Evolutionary conservation across 2,113 vertebrate genomes (phyloP).

Genomic region (Microtus richardsoni): DNA sequence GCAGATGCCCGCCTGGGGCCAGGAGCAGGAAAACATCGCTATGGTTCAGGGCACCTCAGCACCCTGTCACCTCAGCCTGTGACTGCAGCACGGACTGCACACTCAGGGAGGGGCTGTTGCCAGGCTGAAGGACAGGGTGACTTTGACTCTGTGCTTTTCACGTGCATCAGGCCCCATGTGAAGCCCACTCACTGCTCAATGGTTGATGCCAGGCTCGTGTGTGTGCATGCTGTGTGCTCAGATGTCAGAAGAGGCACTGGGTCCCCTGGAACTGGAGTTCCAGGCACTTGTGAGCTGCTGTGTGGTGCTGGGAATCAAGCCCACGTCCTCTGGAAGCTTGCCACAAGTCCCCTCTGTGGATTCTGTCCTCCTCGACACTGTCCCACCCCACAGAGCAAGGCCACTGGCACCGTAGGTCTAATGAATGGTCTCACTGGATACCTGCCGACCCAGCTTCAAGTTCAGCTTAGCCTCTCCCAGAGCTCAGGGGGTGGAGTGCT

Average conservation of each 20-base stretch:
- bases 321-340: not conserved
- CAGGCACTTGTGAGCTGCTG: not conserved
- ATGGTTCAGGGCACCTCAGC: too few relatives aligned
- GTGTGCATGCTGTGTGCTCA: not conserved
- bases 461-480: not conserved
- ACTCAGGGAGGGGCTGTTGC: rapidly evolving
- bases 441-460: not conserved
- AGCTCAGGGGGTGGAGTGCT: not conserved
- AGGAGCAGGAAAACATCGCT: too few relatives aligned
- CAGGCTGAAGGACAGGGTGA: not conserved
- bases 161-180: not conserved
- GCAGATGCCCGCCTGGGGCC: too few relatives aligned
- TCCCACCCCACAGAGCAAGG: not conserved
- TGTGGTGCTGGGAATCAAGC: not conserved
- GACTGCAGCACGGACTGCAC: rapidly evolving
- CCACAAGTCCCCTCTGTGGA: not conserved
- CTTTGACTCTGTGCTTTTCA: not conserved
- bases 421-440: not conserved
- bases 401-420: not conserved
- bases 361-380: not conserved
- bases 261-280: not conserved
- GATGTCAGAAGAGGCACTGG: not conserved
- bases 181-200: not conserved
- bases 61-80: too few relatives aligned
- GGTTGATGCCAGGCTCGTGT: not conserved